A percentile compares a stretch with the other conserved stretches of the same genome.
phyloP scores from a whole-genome alignment of 1,140 invertebrate genomes.

The Halesus radiatus region DNA sequence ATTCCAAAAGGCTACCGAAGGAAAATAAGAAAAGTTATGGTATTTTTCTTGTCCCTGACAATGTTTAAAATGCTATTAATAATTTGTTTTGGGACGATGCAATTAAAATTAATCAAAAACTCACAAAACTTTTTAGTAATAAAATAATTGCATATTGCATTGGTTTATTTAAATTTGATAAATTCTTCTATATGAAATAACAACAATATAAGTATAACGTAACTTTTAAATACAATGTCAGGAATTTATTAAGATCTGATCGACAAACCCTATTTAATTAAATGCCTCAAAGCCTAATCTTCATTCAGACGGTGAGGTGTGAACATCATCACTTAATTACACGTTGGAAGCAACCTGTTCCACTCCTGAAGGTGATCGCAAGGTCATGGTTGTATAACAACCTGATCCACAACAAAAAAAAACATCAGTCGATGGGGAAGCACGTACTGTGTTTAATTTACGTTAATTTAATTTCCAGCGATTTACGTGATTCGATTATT shows the following conservation, averaged over 20 bases:
- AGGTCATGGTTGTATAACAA: slow-evolving; percentile 20
- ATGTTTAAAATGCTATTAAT: too few species aligned
- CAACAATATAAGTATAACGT: too few species aligned
- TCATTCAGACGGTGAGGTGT: neutral
- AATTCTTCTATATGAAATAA: too few species aligned
- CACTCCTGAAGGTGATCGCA: neutral
- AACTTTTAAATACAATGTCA: too few species aligned
- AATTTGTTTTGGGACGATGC: too few species aligned
- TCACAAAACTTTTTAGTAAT: too few species aligned
- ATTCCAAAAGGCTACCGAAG: too few species aligned
- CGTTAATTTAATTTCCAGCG: slow-evolving; percentile 52
- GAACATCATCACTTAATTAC: slow-evolving; percentile 24
- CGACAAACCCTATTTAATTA: neutral
- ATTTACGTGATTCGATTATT: slow-evolving; percentile 57
- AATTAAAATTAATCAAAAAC: too few species aligned
- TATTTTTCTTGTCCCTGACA: too few species aligned
- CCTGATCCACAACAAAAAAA: neutral
- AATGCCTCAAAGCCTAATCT: neutral
- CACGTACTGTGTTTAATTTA: slow-evolving; percentile 55
- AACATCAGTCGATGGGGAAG: slow-evolving; percentile 12
- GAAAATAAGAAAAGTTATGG: too few species aligned
- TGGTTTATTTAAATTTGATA: too few species aligned
- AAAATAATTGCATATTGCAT: too few species aligned
- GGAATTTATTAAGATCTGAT: neutral
- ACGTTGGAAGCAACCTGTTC: slow-evolving; percentile 15